These are phyloP conservation scores for Drosophila paramelanica DNA, from an alignment of 2,888 invertebrate genomes.

Conservation along the genomic window DNA sequence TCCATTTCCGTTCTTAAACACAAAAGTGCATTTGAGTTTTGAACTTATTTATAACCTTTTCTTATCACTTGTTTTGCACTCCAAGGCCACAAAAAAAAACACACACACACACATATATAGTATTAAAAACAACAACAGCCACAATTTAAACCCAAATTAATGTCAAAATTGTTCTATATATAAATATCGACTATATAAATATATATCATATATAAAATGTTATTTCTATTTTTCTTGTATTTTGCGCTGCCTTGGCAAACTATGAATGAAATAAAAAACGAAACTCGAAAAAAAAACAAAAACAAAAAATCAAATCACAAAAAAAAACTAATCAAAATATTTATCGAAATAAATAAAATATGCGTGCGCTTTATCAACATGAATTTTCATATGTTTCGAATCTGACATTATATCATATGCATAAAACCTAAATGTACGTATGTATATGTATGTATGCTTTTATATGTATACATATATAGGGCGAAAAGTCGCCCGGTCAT, in stretches of 20 bases:
- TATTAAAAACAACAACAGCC: conserved; percentile 25
- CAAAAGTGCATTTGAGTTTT: conserved; percentile 36
- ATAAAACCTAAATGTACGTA: conserved; percentile 37
- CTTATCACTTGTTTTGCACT: conserved; percentile 44
- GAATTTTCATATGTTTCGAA: conserved; percentile 52
- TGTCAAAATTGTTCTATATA: conserved; percentile 35
- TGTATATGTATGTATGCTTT: conserved; percentile 29
- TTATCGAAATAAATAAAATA: conserved; percentile 23
- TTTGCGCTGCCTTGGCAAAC: conserved; percentile 80
- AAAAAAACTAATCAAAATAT: conserved; percentile 15
- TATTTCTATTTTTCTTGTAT: conserved; percentile 76
- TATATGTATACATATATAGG: conserved; percentile 86
- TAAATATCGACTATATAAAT: conserved; percentile 31
- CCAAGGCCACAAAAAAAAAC: conserved; percentile 33
- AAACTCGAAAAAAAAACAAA: conserved; percentile 13
- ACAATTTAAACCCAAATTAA: conserved; percentile 31
- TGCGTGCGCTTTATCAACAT: conserved; percentile 79
- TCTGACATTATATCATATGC: conserved; percentile 49
- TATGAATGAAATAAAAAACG: conserved; percentile 59
- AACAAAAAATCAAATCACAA: conserved; percentile 13
- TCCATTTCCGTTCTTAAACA: conserved; percentile 37
- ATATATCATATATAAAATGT: conserved; percentile 59
- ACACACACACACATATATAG: conserved; percentile 6
- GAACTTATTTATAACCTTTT: conserved; percentile 1
- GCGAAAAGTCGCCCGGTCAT: conserved; percentile 96